A percentile compares a stretch with the other conserved stretches of the same genome.
phyloP scores from a whole-genome alignment of 1,140 invertebrate genomes.

The Papilio machaon region DNA sequence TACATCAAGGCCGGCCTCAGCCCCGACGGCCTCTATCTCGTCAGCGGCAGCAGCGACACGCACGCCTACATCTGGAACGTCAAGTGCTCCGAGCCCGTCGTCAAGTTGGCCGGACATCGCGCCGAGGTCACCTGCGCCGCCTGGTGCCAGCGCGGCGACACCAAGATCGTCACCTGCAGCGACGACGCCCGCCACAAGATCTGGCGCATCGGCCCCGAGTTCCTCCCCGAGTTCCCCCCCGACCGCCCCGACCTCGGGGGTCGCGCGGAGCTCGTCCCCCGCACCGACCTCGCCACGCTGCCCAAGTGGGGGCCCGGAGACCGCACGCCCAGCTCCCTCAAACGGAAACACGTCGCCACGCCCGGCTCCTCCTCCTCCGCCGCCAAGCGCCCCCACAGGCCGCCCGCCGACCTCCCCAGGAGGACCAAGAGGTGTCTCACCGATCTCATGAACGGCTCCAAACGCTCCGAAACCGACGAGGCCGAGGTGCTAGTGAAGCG shows the following conservation, averaged over 20 bases:
- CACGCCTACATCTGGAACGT: slow-evolving; percentile 93
- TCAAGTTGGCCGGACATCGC: slow-evolving; percentile 87
- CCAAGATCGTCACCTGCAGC: slow-evolving; percentile 89
- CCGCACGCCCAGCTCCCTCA: slow-evolving; percentile 79
- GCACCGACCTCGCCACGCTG: slow-evolving; percentile 47
- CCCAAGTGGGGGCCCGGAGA: slow-evolving; percentile 74
- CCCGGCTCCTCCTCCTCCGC: slow-evolving; percentile 55
- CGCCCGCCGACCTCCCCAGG: slow-evolving; percentile 40
- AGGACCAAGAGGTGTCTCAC: slow-evolving; percentile 67
- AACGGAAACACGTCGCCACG: slow-evolving; percentile 58
- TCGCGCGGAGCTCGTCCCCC: slow-evolving; percentile 79
- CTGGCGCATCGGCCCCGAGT: slow-evolving; percentile 84
- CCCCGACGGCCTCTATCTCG: slow-evolving; percentile 89
- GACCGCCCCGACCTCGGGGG: slow-evolving; percentile 79
- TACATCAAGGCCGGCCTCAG: slow-evolving; percentile 92
- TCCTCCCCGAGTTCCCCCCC: slow-evolving; percentile 78
- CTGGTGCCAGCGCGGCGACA: slow-evolving; percentile 84
- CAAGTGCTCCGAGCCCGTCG: slow-evolving; percentile 84
- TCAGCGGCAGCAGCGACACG: slow-evolving; percentile 93
- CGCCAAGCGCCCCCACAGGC: slow-evolving; percentile 47
- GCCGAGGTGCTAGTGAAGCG: slow-evolving; percentile 51
- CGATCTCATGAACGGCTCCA: slow-evolving; percentile 60
- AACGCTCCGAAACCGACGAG: slow-evolving; percentile 49
- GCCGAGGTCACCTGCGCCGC: slow-evolving; percentile 93
- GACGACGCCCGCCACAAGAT: slow-evolving; percentile 90